Base-by-base conservation (phyloP, 2,888 invertebrate species). In the Pherbina coryleti region DNA sequence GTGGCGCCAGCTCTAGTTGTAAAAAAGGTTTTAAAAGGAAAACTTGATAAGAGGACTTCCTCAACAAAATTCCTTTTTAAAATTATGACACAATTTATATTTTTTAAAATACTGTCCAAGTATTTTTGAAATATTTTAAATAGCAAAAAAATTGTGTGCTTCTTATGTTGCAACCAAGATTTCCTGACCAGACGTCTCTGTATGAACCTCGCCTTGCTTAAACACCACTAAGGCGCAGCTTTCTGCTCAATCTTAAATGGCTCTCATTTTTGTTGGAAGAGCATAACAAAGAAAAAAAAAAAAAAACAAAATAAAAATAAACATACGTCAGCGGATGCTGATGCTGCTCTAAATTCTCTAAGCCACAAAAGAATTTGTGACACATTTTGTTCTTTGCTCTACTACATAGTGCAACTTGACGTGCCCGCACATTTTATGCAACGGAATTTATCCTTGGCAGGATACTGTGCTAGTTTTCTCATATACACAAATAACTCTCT, bases 281-380 rank as follows among this genome's bases (percentile, higher is more conserved):
- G 57, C 37, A 66, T 34, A 4, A 2, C 9, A 31, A 19, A n/a
- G 1, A 7, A 1, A 31, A 0, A 14, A 28, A n/a, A 14, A 2
- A 17, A 37, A 19, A 2, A n/a, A 22, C 11, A 1, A 28, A 28
- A 22, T 22, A 25, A 14, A 28, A 22, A 3, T 60, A 28, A n/a
- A 49, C 11, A 31, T 51, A 49, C 64, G 64, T 64, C 31, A 53
- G 22, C 19, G 25, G 62, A 49, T 62, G 62, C 49, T 51, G 8
- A 14, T 28, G 55, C 25, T 75, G 75, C 75, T 75, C 75, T 19
- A 75, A 75, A 75, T 75, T 67, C 66, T 75, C 75, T 75, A 75
- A 67, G 53, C 75, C 53, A 53, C 17, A 28, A 55, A 34, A 49
- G 75, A 75, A 67, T 55, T 66, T 67, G 75, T 67, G 67, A 75